Evolutionary conservation across 2,113 vertebrate species (phyloP), one percentile per base, ranked within the genome.

Genomic region (Motacilla tschutschensis): DNA sequence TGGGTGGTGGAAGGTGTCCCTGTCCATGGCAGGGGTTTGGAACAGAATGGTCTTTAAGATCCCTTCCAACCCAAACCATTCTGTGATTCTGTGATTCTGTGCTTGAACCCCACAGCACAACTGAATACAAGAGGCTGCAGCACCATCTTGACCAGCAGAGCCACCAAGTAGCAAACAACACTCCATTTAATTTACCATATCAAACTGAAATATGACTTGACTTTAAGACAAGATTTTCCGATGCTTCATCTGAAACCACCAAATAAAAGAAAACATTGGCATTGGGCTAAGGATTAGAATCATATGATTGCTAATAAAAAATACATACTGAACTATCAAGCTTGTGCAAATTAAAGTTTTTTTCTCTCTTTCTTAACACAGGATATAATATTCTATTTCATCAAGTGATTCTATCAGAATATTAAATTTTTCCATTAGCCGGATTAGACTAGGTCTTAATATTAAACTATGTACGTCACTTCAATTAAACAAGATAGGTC

Each of bases 391-490:
- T 91, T 89, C 93, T 86, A 92, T 95, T 95, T 91, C 85, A 70
- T 88, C 74, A 89, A 87, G 79, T 40, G 82, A 71, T 89, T 51
- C 83, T 93, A 95, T 79, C 69, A 80, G 93, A 95, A 87, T 87
- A 96, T 96, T 95, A 91, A 93, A 36, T 70, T 95, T 92, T 94
- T 95, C 87, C 87, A 92, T 94, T 95, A 94, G 74, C 41, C 67
- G 54, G 91, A 94, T 96, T 88, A 95, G 77, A 92, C 91, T 90
- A 92, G 50, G 74, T 85, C 84, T 95, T 94, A 89, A 79, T 94
- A 89, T 91, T 92, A 93, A 95, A 85, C 66, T 55, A 71, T 43
- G 41, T 83, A 90, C 59, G 29, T 95, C 70, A 88, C 75, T 83
- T 71, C 70, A 69, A 89, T 93, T 95, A 84, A 78, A 91, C 36